These are phyloP conservation scores for Pomacea canaliculata DNA, from an alignment of 2,888 invertebrate genomes.

Conservation along the genomic window DNA sequence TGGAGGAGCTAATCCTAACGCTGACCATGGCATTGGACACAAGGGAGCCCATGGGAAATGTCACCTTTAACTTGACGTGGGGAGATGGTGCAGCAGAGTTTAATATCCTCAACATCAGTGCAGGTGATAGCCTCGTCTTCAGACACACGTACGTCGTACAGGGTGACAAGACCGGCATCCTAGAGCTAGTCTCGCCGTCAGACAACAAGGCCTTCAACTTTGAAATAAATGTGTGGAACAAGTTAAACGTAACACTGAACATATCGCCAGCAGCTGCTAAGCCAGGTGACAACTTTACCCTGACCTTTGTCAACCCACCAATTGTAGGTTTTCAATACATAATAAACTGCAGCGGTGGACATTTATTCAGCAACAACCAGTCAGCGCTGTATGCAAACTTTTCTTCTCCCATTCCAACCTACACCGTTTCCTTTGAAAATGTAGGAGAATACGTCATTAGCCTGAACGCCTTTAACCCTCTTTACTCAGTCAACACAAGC, in stretches of 20 bases:
- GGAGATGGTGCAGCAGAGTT: background rate
- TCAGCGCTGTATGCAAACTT: background rate
- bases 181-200: background rate
- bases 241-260: background rate
- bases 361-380: background rate
- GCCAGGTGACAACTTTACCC: background rate
- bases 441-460: background rate
- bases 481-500: background rate
- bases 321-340: background rate
- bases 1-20: too few species aligned
- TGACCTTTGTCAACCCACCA: background rate
- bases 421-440: background rate
- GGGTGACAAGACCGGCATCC: background rate
- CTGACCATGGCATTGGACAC: too few species aligned
- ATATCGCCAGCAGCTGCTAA: background rate
- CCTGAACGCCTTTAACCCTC: background rate
- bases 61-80: conserved; percentile 19
- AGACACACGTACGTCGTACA: background rate
- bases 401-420: background rate
- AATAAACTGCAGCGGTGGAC: background rate
- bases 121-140: background rate
- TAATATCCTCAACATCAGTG: background rate
- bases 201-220: background rate
- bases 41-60: background rate
- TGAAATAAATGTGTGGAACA: background rate